Conservation (phyloP, 2,797 vertebrate species). For the Lacerta agilis region DNA sequence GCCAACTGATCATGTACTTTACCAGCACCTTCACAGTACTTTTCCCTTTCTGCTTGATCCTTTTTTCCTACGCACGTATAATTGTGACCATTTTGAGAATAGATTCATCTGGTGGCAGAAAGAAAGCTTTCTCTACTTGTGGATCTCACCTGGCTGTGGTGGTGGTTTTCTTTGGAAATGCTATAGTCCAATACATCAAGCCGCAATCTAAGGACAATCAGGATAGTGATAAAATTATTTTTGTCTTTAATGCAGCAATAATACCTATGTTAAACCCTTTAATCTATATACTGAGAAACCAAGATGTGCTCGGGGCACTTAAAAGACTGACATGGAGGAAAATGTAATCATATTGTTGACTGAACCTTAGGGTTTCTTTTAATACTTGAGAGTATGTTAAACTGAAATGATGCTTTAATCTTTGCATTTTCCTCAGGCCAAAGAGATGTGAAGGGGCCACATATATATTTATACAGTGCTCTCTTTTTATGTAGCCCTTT, state of each 20-base stretch:
- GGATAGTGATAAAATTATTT: constrained; percentile 50
- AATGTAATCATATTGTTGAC: too few relatives aligned
- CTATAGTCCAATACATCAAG: constrained; percentile 53
- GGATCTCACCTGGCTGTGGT: constrained; percentile 54
- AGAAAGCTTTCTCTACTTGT: constrained; percentile 62
- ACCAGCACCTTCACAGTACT: constrained; percentile 42
- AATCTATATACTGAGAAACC: constrained; percentile 60
- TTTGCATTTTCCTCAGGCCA: too few relatives aligned
- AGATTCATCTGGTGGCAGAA: constrained; percentile 25
- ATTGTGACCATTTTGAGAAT: constrained; percentile 51
- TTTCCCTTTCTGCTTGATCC: constrained; percentile 56
- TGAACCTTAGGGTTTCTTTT: too few relatives aligned
- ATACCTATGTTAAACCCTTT: constrained; percentile 43
- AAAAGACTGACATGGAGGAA: constrained; percentile 11
- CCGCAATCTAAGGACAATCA: constrained; percentile 44
- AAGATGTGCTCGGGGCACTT: constrained; percentile 35
- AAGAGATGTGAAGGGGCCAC: too few relatives aligned
- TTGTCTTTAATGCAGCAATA: constrained; percentile 52
- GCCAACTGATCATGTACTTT: constrained; percentile 40
- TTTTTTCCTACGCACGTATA: constrained; percentile 53
- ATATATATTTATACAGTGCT: too few relatives aligned
- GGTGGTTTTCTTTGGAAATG: constrained; percentile 60
- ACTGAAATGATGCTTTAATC: too few relatives aligned
- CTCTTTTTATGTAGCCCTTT: too few relatives aligned
- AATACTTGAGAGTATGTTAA: too few relatives aligned